These are phyloP conservation scores for Nibea coibor DNA, from an alignment of 2,113 vertebrate genomes.

Conservation along the genomic window DNA sequence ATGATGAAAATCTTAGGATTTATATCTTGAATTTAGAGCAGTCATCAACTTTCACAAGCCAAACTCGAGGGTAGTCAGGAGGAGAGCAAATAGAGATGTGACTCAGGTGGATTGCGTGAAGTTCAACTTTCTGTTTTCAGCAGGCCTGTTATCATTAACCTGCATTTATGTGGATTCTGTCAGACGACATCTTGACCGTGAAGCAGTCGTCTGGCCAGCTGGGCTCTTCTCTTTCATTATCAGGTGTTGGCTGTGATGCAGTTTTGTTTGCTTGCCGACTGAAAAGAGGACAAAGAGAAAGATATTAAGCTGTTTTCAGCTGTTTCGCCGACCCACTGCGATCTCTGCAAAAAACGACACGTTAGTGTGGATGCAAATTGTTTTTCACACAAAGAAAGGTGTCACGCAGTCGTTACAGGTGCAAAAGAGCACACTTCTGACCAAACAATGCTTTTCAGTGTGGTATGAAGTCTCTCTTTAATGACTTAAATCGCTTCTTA, in stretches of 20 bases:
- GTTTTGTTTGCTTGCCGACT: background rate
- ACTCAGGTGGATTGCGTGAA: too few species aligned
- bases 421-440: background rate
- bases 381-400: background rate
- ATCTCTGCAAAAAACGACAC: background rate
- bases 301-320: background rate
- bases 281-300: background rate
- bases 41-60: too few species aligned
- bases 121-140: too few species aligned
- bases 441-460: background rate
- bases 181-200: background rate
- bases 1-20: too few species aligned
- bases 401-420: background rate
- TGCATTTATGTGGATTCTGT: background rate
- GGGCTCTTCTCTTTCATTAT: background rate
- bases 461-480: background rate
- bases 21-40: too few species aligned
- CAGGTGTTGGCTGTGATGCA: background rate
- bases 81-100: too few species aligned
- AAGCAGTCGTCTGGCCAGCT: background rate
- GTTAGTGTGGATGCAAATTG: background rate
- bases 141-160: too few species aligned
- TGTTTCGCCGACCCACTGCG: background rate
- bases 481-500: background rate
- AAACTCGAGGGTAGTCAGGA: too few species aligned